phyloP scores from a whole-genome alignment of 2,113 vertebrate genomes.

The Vombatus ursinus region DNA sequence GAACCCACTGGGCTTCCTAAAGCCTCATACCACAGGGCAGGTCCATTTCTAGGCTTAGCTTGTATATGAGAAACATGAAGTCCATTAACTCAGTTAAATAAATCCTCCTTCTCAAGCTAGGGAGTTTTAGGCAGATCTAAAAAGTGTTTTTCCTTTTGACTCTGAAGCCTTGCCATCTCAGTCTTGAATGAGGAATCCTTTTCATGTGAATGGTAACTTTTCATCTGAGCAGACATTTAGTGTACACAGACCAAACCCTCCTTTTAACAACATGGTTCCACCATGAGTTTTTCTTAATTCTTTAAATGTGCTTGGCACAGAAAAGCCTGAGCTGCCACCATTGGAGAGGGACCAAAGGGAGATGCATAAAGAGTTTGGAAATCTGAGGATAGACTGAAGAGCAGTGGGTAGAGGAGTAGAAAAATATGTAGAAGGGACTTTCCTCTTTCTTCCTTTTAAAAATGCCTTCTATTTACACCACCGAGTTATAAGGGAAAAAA shows the following conservation, averaged over 20 bases:
- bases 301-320: not conserved
- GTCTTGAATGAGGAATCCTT: constrained; percentile 30
- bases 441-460: not conserved
- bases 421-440: not conserved
- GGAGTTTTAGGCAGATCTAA: constrained; percentile 47
- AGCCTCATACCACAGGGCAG: not conserved
- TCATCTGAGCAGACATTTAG: not conserved
- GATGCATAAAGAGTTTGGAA: not conserved
- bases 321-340: not conserved
- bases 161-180: not conserved
- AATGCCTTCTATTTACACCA: not conserved
- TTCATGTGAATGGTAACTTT: constrained; percentile 27
- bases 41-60: not conserved
- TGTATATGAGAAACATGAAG: constrained; percentile 25
- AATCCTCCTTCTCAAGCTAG: constrained; percentile 29
- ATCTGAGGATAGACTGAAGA: not conserved
- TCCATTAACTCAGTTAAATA: constrained; percentile 38
- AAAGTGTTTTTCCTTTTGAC: constrained; percentile 34
- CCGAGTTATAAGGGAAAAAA: not conserved
- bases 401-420: not conserved
- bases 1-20: not conserved
- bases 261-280: not conserved
- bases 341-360: not conserved
- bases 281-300: not conserved
- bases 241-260: not conserved